Conservation (phyloP, 2,888 invertebrate genomes). For the Odontocolon sp. region DNA sequence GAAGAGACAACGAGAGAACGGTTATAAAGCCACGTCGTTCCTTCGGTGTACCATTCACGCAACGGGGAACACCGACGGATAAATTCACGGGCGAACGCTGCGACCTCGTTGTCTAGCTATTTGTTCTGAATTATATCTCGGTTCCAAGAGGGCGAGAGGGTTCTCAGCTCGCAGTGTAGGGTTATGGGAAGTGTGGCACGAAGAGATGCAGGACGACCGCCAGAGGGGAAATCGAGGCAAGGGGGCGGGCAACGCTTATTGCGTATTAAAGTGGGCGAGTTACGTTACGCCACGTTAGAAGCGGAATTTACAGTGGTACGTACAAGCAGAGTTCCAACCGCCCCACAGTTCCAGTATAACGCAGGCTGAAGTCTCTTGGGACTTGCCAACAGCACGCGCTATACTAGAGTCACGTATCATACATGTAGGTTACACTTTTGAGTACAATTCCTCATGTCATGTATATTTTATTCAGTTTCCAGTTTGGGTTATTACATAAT, state of each 20-base stretch:
- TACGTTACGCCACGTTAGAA: conserved; percentile 64
- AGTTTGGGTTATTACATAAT: too few relatives aligned
- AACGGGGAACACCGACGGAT: conserved; percentile 42
- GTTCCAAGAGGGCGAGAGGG: conserved; percentile 12
- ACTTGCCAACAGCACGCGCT: neutral
- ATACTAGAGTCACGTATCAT: neutral
- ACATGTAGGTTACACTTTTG: too few relatives aligned
- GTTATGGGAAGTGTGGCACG: conserved; percentile 31
- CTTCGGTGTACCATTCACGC: conserved; percentile 39
- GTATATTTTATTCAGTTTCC: too few relatives aligned
- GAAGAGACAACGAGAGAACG: conserved; percentile 9
- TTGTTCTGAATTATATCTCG: conserved; percentile 60
- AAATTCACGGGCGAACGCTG: conserved; percentile 51
- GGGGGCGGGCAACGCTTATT: conserved; percentile 62
- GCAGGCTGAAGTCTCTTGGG: conserved; percentile 18
- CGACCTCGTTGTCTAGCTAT: conserved; percentile 57
- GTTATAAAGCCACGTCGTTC: conserved; percentile 41
- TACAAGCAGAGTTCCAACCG: conserved; percentile 20
- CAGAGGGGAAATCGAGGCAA: conserved; percentile 31
- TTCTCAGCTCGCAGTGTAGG: conserved; percentile 22
- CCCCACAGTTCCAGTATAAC: conserved; percentile 34
- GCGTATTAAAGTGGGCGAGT: conserved; percentile 72
- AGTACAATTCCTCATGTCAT: too few relatives aligned
- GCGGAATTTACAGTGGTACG: conserved; percentile 61
- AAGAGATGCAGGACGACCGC: conserved; percentile 31